Base-by-base conservation (phyloP, 2,888 invertebrate species). In the Drosophila recens region DNA sequence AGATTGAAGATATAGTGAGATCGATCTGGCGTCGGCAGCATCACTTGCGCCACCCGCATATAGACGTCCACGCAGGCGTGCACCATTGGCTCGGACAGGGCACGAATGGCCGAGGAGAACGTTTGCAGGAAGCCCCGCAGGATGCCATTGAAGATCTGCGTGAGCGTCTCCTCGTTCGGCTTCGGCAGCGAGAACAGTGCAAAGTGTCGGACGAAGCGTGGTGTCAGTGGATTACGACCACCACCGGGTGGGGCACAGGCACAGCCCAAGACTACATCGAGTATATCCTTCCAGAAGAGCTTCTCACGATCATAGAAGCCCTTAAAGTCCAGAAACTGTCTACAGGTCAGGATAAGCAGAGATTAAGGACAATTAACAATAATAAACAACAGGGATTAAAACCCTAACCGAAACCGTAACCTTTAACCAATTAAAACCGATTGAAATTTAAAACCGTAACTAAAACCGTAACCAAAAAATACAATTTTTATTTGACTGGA, bases 1-100 rank as follows among this genome's bases (percentile, higher is more conserved):
- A 98, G 93, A 92, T 98, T 98, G 92, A 98, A 98, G 13, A 98
- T 95, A 90, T 98, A 98, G 92, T 98, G 98, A 0, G 97, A 97
- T 91, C 98, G 98, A 30, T 97, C 95, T 0, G 98, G 98, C 0
- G 98, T 98, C 0, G 98, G 98, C 33, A 98, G 93, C 78, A 98
- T 94, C 84, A 97, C 96, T 0, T 94, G 93, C 15, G 96, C 95
- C 48, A 98, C 97, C 83, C 95, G 95, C 74, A 95, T 94, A 90
- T 98, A 98, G 2, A 98, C 94, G 53, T 97, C 96, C 45, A 98
- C 96, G 0, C 97, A 96, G 0, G 98, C 97, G 75, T 95, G 94
- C 0, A 98, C 97, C 86, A 98, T 95, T 27, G 95, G 93, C 59
- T 96, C 96, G 0, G 94, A 95, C 1, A 96, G 92, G 1, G 94